phyloP scores from a whole-genome alignment of 2,888 invertebrate genomes.

The Philonicus albiceps region DNA sequence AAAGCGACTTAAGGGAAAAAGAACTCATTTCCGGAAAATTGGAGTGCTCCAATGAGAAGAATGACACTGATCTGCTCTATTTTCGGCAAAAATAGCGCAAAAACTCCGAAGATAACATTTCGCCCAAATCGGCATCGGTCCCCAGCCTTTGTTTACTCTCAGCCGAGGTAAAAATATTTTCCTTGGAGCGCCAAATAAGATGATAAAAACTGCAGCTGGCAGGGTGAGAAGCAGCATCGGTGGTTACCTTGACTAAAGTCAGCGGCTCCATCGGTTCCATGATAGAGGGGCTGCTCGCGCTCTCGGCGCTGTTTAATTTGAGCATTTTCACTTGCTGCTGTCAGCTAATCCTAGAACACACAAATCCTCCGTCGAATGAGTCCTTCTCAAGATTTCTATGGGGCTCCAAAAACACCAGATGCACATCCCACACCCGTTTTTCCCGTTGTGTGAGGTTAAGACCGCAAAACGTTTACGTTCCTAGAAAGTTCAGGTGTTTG shows the following conservation, averaged over 20 bases:
- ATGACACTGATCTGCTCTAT: neutral
- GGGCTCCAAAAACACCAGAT: neutral
- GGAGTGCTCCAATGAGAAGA: neutral
- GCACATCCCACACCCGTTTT: conserved; percentile 14
- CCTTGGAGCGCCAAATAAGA: neutral
- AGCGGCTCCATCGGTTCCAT: conserved; percentile 58
- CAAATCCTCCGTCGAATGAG: neutral
- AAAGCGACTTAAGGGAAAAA: neutral
- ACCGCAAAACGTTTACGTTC: neutral
- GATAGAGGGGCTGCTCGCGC: conserved; percentile 53
- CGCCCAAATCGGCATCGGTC: neutral
- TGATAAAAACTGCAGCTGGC: neutral
- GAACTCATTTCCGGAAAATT: neutral
- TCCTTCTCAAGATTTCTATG: neutral
- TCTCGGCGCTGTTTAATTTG: neutral
- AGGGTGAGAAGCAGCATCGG: neutral
- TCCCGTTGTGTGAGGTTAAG: neutral
- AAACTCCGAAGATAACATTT: neutral
- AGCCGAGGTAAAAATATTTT: neutral
- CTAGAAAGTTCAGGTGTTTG: neutral
- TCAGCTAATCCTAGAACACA: neutral
- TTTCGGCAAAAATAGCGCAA: neutral
- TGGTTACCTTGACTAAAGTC: conserved; percentile 56
- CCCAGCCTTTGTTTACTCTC: neutral
- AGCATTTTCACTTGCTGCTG: conserved; percentile 10